A percentile compares a stretch with the other conserved stretches of the same genome.
phyloP scores from a whole-genome alignment of 2,797 vertebrate genomes.

The Vipera ursinii region DNA sequence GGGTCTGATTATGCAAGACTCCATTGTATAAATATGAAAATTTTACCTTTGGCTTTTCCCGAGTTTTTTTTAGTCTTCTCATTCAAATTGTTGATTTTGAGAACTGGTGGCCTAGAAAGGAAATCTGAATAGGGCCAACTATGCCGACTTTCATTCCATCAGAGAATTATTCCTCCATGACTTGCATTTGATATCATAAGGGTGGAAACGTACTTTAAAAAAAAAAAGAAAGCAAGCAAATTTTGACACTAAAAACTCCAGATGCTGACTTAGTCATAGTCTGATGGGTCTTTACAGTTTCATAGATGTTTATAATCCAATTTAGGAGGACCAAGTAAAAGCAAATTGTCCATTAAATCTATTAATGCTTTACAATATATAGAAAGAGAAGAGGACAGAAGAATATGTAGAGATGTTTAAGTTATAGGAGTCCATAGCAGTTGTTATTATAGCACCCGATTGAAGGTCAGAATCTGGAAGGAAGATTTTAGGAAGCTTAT shows the following conservation, averaged over 20 bases:
- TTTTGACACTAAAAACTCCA: not conserved
- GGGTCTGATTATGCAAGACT: not conserved
- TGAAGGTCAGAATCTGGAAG: not conserved
- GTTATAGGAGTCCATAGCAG: not conserved
- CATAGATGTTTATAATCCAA: not conserved
- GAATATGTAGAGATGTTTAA: not conserved
- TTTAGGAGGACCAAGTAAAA: not conserved
- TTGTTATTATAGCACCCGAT: not conserved
- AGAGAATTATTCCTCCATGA: not conserved
- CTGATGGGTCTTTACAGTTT: not conserved
- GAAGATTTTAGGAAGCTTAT: not conserved
- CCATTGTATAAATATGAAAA: not conserved
- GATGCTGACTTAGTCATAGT: not conserved
- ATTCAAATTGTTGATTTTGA: not conserved
- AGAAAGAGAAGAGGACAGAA: not conserved
- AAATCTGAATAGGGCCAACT: not conserved
- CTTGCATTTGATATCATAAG: not conserved
- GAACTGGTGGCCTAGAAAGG: not conserved
- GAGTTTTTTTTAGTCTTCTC: not conserved
- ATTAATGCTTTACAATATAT: not conserved
- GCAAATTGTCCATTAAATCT: not conserved
- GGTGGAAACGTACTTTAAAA: not conserved
- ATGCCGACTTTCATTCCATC: not conserved
- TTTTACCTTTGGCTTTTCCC: not conserved
- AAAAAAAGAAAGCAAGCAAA: no score